A percentile compares a stretch with the other conserved stretches of the same genome.
phyloP scores from a whole-genome alignment of 1,140 invertebrate species.

The Drosophila ananassae region DNA sequence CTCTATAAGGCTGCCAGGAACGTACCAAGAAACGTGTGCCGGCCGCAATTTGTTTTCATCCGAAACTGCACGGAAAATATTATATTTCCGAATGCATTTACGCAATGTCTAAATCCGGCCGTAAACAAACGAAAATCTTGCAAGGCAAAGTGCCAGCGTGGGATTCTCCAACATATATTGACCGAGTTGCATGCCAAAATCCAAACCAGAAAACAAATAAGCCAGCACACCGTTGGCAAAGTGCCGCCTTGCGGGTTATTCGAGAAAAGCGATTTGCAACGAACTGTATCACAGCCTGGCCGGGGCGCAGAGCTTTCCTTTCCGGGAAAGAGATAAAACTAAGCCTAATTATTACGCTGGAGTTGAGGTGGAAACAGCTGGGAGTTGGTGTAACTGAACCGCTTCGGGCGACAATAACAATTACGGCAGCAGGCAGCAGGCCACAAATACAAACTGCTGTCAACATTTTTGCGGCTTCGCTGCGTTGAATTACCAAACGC shows the following conservation, averaged over 20 bases:
- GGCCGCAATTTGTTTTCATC: constrained; percentile 18
- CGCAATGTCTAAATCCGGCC: constrained; percentile 60
- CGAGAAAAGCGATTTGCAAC: constrained; percentile 44
- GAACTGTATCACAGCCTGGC: not conserved
- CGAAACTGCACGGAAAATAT: constrained; percentile 33
- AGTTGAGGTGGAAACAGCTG: constrained; percentile 23
- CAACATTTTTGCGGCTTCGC: constrained; percentile 71
- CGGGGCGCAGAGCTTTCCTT: not conserved
- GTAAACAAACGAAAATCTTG: constrained; percentile 42
- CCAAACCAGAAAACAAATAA: constrained; percentile 56
- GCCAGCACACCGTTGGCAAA: constrained; percentile 44
- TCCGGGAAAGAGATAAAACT: constrained; percentile 11
- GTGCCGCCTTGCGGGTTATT: constrained; percentile 26
- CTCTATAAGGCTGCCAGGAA: constrained; percentile 3
- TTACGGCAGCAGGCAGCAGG: constrained; percentile 16
- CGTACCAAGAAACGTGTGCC: constrained; percentile 1
- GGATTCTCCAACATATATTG: constrained; percentile 54
- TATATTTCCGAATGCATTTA: constrained; percentile 51
- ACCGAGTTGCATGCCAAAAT: constrained; percentile 51
- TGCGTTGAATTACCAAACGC: constrained; percentile 66
- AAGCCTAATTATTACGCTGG: constrained; percentile 23
- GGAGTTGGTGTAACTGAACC: constrained; percentile 56
- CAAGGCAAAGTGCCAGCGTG: constrained; percentile 62
- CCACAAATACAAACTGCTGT: constrained; percentile 41
- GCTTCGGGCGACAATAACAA: constrained; percentile 32